Evolutionary conservation across 1,140 invertebrate genomes (phyloP).

Genomic region (Condylostylus longicornis): DNA sequence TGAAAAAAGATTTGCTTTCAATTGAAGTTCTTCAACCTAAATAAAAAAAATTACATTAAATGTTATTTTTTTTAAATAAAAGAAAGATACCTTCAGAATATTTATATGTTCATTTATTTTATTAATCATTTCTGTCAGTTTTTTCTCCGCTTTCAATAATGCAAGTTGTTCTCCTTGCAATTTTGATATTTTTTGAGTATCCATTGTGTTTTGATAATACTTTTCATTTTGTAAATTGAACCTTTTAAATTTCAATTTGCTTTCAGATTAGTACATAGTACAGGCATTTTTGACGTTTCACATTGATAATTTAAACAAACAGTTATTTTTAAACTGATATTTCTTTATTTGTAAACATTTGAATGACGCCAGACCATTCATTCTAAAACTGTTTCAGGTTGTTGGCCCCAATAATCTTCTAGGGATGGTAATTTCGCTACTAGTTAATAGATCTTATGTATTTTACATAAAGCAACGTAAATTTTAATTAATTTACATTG

Average conservation of each 20-base stretch:
- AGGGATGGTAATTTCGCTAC: no score
- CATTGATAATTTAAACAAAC: background rate
- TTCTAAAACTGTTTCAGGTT: no score
- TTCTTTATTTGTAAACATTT: background rate
- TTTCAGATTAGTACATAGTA: background rate
- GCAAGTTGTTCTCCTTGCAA: background rate
- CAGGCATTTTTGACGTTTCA: background rate
- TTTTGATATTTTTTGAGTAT: background rate
- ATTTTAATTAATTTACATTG: no score
- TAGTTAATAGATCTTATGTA: no score
- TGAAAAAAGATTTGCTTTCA: no score
- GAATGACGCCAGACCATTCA: no score
- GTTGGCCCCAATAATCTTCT: no score
- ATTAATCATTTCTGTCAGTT: background rate
- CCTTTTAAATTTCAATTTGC: background rate
- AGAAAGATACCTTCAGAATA: background rate
- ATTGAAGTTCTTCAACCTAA: constrained; percentile 1
- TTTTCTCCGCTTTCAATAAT: background rate
- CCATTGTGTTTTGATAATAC: background rate
- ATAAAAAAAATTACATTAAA: background rate
- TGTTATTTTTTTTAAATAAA: background rate
- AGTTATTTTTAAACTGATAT: background rate
- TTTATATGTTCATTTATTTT: background rate
- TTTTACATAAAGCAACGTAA: no score
- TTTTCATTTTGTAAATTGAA: background rate